These are phyloP conservation scores for Sebastes minor DNA, from an alignment of 2,797 vertebrate genomes.

Conservation along the genomic window DNA sequence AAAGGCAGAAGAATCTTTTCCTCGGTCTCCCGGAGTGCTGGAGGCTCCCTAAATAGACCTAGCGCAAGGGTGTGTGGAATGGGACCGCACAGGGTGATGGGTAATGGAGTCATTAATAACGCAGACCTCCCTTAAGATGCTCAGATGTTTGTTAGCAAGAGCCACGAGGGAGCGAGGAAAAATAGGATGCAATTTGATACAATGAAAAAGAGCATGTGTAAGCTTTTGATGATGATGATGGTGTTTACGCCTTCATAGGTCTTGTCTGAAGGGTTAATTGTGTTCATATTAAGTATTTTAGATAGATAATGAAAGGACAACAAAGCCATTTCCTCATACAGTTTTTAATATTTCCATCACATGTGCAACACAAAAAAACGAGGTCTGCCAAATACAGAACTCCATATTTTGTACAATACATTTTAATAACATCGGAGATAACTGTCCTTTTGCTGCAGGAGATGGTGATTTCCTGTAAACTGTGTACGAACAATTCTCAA, in stretches of 20 bases:
- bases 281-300: background rate
- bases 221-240: conserved; percentile 69
- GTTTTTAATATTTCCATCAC: conserved; percentile 89
- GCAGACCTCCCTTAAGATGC: conserved; percentile 82
- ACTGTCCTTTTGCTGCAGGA: conserved; percentile 81
- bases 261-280: conserved; percentile 65
- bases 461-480: conserved; percentile 83
- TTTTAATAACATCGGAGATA: conserved; percentile 84
- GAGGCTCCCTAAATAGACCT: conserved; percentile 81
- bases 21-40: conserved; percentile 72
- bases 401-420: conserved; percentile 86
- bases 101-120: conserved; percentile 87
- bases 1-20: conserved; percentile 73
- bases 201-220: conserved; percentile 57
- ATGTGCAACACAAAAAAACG: conserved; percentile 88
- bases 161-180: conserved; percentile 72
- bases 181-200: conserved; percentile 78
- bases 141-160: conserved; percentile 81
- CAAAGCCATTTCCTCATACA: conserved; percentile 78
- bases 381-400: conserved; percentile 87
- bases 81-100: conserved; percentile 84
- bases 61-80: conserved; percentile 77
- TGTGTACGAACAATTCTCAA: conserved; percentile 80
- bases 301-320: conserved; percentile 49
- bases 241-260: conserved; percentile 58